phyloP scores from a whole-genome alignment of 2,113 vertebrate species.

The Chlorodrepanis virens region DNA sequence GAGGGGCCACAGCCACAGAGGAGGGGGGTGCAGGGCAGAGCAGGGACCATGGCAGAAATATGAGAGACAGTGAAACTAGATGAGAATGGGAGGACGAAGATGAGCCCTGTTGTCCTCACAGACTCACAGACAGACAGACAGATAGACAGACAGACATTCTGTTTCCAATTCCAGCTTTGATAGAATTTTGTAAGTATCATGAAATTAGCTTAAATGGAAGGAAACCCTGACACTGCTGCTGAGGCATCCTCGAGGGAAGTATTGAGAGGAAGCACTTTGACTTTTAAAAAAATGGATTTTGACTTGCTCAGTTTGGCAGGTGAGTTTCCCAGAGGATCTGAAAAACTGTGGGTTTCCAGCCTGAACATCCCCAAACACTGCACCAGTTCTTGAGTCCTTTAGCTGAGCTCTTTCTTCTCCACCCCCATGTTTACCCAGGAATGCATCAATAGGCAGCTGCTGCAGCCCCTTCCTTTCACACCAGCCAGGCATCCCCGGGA shows the following conservation, averaged over 20 bases:
- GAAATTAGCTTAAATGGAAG: not conserved
- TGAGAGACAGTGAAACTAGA: not conserved
- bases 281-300: not conserved
- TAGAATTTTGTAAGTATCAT: not conserved
- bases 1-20: not conserved
- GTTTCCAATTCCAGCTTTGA: not conserved
- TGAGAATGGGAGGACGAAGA: not conserved
- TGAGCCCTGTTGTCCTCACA: not conserved
- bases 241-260: not conserved
- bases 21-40: not conserved
- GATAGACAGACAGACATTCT: not conserved
- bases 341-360: not conserved
- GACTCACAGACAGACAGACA: not conserved
- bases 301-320: not conserved
- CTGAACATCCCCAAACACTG: not conserved
- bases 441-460: not conserved
- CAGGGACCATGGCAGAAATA: not conserved
- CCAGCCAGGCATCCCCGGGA: not conserved
- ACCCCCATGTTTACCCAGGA: not conserved
- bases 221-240: not conserved
- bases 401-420: slow-evolving; percentile 4
- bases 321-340: not conserved
- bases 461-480: not conserved
- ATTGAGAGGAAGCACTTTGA: not conserved
- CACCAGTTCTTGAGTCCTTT: not conserved